Evolutionary conservation across 2,113 vertebrate genomes (phyloP), one percentile per base, ranked within the genome.

Genomic region (Conger conger): DNA sequence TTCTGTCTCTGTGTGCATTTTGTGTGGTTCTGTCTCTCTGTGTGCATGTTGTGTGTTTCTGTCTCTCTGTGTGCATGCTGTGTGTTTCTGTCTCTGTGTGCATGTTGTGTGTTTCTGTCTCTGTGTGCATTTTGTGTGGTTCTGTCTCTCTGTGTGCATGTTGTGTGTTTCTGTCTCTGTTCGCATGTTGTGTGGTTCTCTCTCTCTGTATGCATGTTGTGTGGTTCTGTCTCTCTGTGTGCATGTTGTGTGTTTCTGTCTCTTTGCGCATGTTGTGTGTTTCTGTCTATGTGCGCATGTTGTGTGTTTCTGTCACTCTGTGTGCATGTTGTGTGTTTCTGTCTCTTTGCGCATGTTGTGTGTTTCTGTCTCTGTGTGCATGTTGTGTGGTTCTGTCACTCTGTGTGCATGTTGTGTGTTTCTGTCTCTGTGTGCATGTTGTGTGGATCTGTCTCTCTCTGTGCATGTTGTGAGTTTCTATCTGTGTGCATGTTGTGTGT

Each of bases 401-500:
- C n/a, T n/a, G n/a, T n/a, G n/a, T n/a, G n/a, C n/a, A n/a, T 17
- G 81, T 86, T 86, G 80, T 86, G 80, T 63, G 33, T 83, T 63
- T 76, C 60, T 81, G 33, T 83, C 40, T 76, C 42, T 87, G 11
- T 7, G 11, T 15, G 83, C 7, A 60, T 17, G 81, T 86, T 86
- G 80, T 86, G 80, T 63, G 33, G 82, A 50, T 76, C 60, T 81
- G 33, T 83, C 40, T 76, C 42, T 87, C 53, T 84, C 63, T 73
- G n/a, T n/a, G n/a, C n/a, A n/a, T 50, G 7, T 50, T 15, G 83
- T 7, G 76, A n/a, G n/a, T n/a, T n/a, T n/a, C n/a, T n/a, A n/a
- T n/a, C n/a, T n/a, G n/a, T n/a, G n/a, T n/a, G n/a, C n/a, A n/a
- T 17, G 81, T 86, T 86, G 80, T 86, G 80, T 63, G 33, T 83